Percentiles rank a stretch among this genome's conserved stretches.
phyloP scores from a whole-genome alignment of 2,113 vertebrate species.

The Labrus mixtus region DNA sequence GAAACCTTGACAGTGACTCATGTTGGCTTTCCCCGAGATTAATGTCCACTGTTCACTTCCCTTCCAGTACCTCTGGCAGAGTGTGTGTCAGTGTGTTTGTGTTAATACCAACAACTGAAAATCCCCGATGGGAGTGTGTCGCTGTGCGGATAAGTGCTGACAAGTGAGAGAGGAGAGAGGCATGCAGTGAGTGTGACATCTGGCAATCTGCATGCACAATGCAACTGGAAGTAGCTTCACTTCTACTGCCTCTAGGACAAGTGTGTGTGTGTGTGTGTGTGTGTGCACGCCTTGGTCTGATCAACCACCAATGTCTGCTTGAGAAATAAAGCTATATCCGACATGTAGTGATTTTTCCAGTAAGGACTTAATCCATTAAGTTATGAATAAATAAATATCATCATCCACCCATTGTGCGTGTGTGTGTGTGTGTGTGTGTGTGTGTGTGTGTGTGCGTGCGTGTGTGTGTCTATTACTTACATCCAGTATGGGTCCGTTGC shows the following conservation, averaged over 20 bases:
- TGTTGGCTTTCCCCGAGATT: constrained; percentile 42
- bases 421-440: constrained; percentile 19
- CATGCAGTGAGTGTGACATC: not conserved
- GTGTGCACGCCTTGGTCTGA: too few relatives aligned
- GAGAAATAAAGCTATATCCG: constrained; percentile 34
- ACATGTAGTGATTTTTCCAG: constrained; percentile 49
- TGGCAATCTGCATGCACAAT: not conserved
- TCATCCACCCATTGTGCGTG: constrained; percentile 16
- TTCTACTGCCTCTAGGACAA: not conserved
- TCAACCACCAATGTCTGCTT: not conserved
- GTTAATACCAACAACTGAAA: constrained; percentile 1
- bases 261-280: not conserved
- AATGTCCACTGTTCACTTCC: constrained; percentile 17
- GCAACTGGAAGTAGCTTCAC: constrained; percentile 3
- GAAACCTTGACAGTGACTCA: constrained; percentile 52
- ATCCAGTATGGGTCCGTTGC: constrained; percentile 95
- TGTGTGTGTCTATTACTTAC: constrained; percentile 82
- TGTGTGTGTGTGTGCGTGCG: constrained; percentile 16
- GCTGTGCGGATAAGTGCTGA: constrained; percentile 23
- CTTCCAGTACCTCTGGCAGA: constrained; percentile 18
- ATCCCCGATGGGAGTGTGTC: constrained; percentile 16
- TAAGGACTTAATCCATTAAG: constrained; percentile 52
- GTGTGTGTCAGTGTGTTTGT: not conserved
- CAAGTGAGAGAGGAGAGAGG: constrained; percentile 16
- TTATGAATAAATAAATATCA: constrained; percentile 73